Evolutionary conservation across 2,888 invertebrate species (phyloP).

Genomic region (Drosophila buzzatii): DNA sequence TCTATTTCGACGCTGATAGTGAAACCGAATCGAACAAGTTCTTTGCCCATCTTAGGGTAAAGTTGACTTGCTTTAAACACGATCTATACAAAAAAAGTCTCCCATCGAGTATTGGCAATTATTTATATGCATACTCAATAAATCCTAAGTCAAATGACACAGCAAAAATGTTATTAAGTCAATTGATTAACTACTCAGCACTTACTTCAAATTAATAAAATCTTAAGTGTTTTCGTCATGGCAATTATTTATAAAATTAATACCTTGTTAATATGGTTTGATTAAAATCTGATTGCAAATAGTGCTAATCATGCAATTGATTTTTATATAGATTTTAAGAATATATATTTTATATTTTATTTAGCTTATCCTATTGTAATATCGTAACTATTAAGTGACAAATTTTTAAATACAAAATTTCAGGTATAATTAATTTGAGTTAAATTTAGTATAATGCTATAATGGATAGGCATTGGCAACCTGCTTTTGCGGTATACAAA

Average conservation of each 20-base stretch:
- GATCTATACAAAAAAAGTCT: conserved; percentile 36
- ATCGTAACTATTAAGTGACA: too few species aligned
- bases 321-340: background rate
- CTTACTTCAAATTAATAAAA: conserved; percentile 6
- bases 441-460: background rate
- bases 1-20: conserved; percentile 39
- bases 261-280: conserved; percentile 37
- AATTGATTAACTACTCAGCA: conserved; percentile 1
- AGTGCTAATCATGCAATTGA: conserved; percentile 41
- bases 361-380: background rate
- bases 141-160: conserved; percentile 26
- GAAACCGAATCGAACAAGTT: conserved; percentile 55
- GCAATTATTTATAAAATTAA: conserved; percentile 38
- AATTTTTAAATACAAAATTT: background rate
- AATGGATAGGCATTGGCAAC: background rate
- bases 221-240: conserved; percentile 39
- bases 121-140: conserved; percentile 7
- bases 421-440: background rate
- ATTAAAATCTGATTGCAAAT: conserved; percentile 53
- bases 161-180: conserved; percentile 14
- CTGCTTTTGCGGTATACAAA: conserved; percentile 41
- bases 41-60: conserved; percentile 38
- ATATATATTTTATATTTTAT: background rate
- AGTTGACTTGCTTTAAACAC: conserved; percentile 50
- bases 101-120: conserved; percentile 25